Base-by-base conservation (phyloP, 2,888 invertebrate genomes). In the Plebejus melissa region DNA sequence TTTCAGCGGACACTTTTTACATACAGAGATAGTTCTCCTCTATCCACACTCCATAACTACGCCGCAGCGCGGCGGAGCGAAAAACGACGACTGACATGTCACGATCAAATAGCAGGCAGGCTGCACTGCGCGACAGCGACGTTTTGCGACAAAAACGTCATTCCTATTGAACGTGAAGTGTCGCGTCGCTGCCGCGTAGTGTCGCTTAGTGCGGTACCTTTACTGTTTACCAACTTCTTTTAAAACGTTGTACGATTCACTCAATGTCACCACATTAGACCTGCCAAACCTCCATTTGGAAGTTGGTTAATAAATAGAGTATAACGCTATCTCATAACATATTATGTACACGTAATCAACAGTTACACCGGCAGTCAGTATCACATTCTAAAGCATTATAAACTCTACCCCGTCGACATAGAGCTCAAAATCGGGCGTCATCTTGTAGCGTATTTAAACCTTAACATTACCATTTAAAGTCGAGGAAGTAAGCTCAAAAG, bases 301-400 rank as follows among this genome's bases (percentile, higher is more conserved):
- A 36, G 32, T 65, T 32, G 16, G 32, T 65, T 65, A 65, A 65
- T 36, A 65, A 65, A 36, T 36, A 65, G 77, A 78, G 74, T 81
- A 84, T 86, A 86, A 87, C 85, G 79, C 80, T 85, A 85, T 83
- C 83, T 83, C 80, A 82, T 81, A 83, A 90, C 89, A 89, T 89
- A 88, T 90, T 85, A 54, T 54, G 16, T 89, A 90, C 88, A 79
- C 71, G 54, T 75, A 77, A 78, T 77, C 72, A 77, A 77, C 70
- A 75, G 57, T 46, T 75, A 75, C 70, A 75, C 69, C 75, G 50
- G 60, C 60, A 69, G 69, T 69, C 41, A 41, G 41, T 72, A 72
- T 72, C 72, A 72, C 72, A 72, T 54, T 54, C 72, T 22, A 50
- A 72, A 72, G 72, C 72, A 54, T 38, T 75, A 9, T 22, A 70